Evolutionary conservation across 1,140 invertebrate genomes (phyloP), one percentile per base, ranked within the genome.

Genomic region (Chionoecetes opilio): DNA sequence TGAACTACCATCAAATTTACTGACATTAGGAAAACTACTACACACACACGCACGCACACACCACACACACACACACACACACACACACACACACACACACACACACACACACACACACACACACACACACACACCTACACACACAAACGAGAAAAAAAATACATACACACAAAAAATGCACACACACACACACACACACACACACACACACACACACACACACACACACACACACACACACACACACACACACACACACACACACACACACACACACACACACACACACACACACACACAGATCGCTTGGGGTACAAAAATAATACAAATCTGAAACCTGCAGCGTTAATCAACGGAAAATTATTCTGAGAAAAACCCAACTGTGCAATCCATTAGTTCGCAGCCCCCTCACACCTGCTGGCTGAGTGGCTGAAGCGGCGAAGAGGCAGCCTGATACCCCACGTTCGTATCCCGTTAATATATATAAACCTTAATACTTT

Each of bases 261-360:
- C 63, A 75, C 63, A 75, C 63, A 75, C 63, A 75, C 63, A 75
- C 63, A 75, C 63, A 75, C 63, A 75, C 63, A 75, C 63, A 75
- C 63, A 75, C 63, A 75, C 63, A 75, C 63, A n/a, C 63, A 75
- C 63, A 75, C 63, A 75, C 63, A 75, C 21, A 75, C 63, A n/a
- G 0, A 75, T 75, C 21, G 63, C n/a, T n/a, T 75, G 63, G 63
- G 63, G 63, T 75, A n/a, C 63, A 75, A 75, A 75, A n/a, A 75
- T 75, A 75, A 75, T 75, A 26, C 63, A 75, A 75, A 75, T 75
- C 63, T n/a, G 63, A 17, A 17, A 75, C 63, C 63, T 75, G 63
- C 63, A 26, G 63, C 21, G 63, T 6, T 75, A 75, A 75, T n/a
- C 21, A 75, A 26, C 63, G 21, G 63, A 75, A n/a, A 75, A 75